Evolutionary conservation across 2,797 vertebrate species (phyloP), one percentile per base, ranked within the genome.

Genomic region (Poecilia velifera): DNA sequence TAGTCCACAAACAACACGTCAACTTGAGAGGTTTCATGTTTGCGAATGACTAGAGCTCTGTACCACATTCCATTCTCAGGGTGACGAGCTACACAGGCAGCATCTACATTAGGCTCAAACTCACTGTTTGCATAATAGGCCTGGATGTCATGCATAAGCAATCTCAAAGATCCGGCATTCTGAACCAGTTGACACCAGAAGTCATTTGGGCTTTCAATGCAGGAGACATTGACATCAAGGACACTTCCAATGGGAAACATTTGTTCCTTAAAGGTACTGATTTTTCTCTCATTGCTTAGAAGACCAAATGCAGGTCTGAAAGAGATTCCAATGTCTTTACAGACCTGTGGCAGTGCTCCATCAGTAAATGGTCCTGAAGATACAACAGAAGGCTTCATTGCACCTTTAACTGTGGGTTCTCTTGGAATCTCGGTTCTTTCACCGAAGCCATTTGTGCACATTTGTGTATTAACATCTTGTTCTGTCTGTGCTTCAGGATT

Each of bases 171-270:
- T 3, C 83, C 83, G 9, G 80, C 68, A 43, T 93, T 96, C 85
- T 87, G 91, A 55, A 91, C 90, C 81, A 97, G 89, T 46, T 98
- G 98, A 82, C 98, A 99, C 97, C 98, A 99, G 89, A 99, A 99
- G 84, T 96, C 91, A 84, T 97, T 94, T 79, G 98, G 97, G 86
- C 88, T 97, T 88, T 97, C 93, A 25, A 96, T 87, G 74, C 90
- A 94, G 0, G 97, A 97, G 74, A 99, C 97, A 6, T n/a, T 83
- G 46, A 99, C 97, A 73, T 97, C 94, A 49, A 98, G 87, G 13
- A 97, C 94, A 88, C 94, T 97, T 82, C 98, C 98, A 9, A 98
- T 96, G 70, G 96, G 89, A 95, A 97, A 96, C 80, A 97, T 90
- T 0, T 96, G 93, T 68, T 93, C 95, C 89, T 95, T 94, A 84